Percentiles rank a stretch among this genome's conserved stretches.
Conservation (phyloP, 2,797 vertebrate genomes). For the Nyctalus aviator region DNA sequence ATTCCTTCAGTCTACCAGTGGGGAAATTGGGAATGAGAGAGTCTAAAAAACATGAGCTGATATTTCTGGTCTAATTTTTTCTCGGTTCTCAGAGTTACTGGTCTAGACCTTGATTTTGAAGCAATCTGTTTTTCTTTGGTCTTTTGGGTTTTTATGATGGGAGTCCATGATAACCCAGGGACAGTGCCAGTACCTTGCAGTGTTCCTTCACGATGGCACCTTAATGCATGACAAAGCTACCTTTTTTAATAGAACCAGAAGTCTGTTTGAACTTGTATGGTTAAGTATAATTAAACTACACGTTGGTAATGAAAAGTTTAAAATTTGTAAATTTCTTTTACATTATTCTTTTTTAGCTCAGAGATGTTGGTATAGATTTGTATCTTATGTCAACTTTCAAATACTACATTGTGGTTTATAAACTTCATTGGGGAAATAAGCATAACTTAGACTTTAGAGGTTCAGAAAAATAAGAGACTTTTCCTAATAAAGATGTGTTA, state of each 20-base stretch:
- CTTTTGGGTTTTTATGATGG: not conserved
- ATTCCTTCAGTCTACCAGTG: not conserved
- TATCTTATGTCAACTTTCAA: slow-evolving; percentile 27
- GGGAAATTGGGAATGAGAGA: not conserved
- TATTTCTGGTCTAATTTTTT: not conserved
- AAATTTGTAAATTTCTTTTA: slow-evolving; percentile 10
- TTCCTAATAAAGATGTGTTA: not conserved
- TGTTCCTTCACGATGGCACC: not conserved
- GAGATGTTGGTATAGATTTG: not conserved
- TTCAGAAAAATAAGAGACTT: slow-evolving; percentile 29
- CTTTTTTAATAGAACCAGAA: not conserved
- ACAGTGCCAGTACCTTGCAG: not conserved
- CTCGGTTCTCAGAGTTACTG: not conserved
- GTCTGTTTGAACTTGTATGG: not conserved
- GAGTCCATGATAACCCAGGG: not conserved
- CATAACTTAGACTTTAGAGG: not conserved
- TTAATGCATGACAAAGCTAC: not conserved
- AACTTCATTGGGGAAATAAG: not conserved
- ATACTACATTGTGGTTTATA: not conserved
- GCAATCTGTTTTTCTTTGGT: not conserved
- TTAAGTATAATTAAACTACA: slow-evolving; percentile 48
- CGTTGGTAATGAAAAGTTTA: not conserved
- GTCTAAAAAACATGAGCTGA: not conserved
- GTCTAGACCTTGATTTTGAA: not conserved
- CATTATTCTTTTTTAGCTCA: not conserved